Base-by-base conservation (phyloP, 2,888 invertebrate genomes). In the Dichetophora obliterata region DNA sequence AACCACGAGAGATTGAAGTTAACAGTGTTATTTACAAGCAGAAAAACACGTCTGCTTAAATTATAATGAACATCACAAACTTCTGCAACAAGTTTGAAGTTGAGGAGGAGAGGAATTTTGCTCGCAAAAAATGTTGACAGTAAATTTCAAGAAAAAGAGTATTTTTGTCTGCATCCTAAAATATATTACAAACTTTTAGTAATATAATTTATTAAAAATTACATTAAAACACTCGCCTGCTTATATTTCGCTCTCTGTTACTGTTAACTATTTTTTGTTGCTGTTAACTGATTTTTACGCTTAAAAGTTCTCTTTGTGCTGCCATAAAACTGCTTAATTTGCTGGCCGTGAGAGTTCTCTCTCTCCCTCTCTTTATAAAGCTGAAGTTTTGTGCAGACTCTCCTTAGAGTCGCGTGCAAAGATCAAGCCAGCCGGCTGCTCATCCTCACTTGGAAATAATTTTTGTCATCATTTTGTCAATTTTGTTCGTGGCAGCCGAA, bases 391-490 rank as follows among this genome's bases (percentile, higher is more conserved):
- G 11, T 43, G 43, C 43, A 43, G 43, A 43, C 43, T 43, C 43
- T 43, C 43, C 11, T 11, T 14, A 43, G 43, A 11, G 59, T 27
- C 27, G 24, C 27, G 11, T 27, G 16, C 59, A 22, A 22, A 16
- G 27, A 22, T 22, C 31, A 4, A 34, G 65, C 34, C n/a, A 14
- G 27, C 19, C n/a, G 6, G 71, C 61, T 37, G 68, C 75, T 59
- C 75, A 75, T 75, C 75, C 54, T 74, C 74, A 27, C 34, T 27
- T 54, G n/a, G 54, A 16, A 31, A 48, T 75, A 50, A 61, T 70
- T 52, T 75, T 71, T 74, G 73, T 70, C 65, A 69, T 54, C 22
- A 48, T 66, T 71, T 65, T 57, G 52, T 71, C 65, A 65, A 34
- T 43, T 24, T 43, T 61, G 43, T 48, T 72, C 37, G 65, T 65